Base-by-base conservation (phyloP, 2,888 invertebrate genomes). In the Chouioia cunea region DNA sequence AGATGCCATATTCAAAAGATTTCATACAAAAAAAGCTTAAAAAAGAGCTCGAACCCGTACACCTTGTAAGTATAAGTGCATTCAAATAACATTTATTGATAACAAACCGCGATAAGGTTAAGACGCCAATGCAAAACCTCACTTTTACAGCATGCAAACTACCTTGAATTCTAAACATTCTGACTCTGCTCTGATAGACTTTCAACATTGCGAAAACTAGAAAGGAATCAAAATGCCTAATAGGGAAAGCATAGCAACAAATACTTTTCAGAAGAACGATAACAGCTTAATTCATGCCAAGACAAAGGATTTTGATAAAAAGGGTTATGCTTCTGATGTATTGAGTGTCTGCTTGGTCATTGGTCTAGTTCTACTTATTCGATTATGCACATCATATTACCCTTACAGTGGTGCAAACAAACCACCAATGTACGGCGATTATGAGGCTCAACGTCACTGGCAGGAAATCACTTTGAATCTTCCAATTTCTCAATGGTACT, bases 401-500 rank as follows among this genome's bases (percentile, higher is more conserved):
- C 89, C 93, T 0, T 93, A 95, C 86, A 96, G 96, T 8, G 96
- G 97, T 1, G 88, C 91, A 82, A 90, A 89, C 18, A 91, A 90
- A 72, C 92, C 96, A 0, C 99, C 98, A 0, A 94, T 97, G 93
- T 97, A 89, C 86, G 99, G 99, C 2, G 99, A 99, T 86, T 99
- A 93, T 86, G 99, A 99, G 86, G 99, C 99, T 0, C 99, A 99
- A 85, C 89, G 99, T 58, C 99, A 99, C 85, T 99, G 99, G 99
- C 97, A 98, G 91, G 99, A 99, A 88, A 91, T 99, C 69, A 97
- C 98, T 0, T 88, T 92, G 22, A 95, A 98, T 85, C 88, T 99
- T 57, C 94, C 95, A 0, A 77, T 89, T 0, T 86, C 84, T 14
- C 87, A 91, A 65, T 96, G 96, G 96, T 96, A 96, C 81, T 88